phyloP scores from a whole-genome alignment of 2,888 invertebrate genomes.

The Serripes groenlandicus region DNA sequence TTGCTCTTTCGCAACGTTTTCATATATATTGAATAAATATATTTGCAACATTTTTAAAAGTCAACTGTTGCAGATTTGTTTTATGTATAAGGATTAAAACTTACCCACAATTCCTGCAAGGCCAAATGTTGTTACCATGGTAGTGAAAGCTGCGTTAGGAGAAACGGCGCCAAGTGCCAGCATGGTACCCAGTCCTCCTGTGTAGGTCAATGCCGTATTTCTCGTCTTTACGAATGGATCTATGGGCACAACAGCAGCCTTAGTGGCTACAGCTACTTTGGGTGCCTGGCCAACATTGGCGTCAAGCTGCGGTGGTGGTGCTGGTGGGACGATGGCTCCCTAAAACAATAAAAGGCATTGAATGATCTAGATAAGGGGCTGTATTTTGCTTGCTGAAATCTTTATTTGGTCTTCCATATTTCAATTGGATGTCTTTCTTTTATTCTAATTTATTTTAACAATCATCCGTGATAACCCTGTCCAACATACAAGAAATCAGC shows the following conservation, averaged over 20 bases:
- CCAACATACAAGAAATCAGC: too few relatives aligned
- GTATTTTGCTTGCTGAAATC: too few relatives aligned
- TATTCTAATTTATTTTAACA: too few relatives aligned
- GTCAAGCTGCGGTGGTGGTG: constrained; percentile 89
- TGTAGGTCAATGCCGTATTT: constrained; percentile 83
- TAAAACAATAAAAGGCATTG: too few relatives aligned
- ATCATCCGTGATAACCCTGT: too few relatives aligned
- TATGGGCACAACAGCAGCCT: constrained; percentile 85
- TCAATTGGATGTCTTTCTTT: too few relatives aligned
- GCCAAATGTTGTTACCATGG: constrained; percentile 95
- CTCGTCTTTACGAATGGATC: constrained; percentile 91
- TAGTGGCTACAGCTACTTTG: constrained; percentile 71
- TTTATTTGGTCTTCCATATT: too few relatives aligned
- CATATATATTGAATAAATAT: too few relatives aligned
- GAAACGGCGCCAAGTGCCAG: constrained; percentile 91
- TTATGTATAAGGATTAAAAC: constrained; percentile 39
- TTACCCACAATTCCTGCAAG: constrained; percentile 92
- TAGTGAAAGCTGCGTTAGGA: constrained; percentile 94
- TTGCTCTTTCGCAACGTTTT: not conserved
- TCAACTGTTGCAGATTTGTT: too few relatives aligned
- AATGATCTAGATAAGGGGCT: too few relatives aligned
- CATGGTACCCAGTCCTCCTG: constrained; percentile 80
- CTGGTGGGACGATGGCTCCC: constrained; percentile 89
- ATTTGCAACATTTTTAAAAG: too few relatives aligned
- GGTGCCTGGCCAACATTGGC: constrained; percentile 85